Conservation (phyloP, 2,113 vertebrate species). For the Phainopepla nitens region DNA sequence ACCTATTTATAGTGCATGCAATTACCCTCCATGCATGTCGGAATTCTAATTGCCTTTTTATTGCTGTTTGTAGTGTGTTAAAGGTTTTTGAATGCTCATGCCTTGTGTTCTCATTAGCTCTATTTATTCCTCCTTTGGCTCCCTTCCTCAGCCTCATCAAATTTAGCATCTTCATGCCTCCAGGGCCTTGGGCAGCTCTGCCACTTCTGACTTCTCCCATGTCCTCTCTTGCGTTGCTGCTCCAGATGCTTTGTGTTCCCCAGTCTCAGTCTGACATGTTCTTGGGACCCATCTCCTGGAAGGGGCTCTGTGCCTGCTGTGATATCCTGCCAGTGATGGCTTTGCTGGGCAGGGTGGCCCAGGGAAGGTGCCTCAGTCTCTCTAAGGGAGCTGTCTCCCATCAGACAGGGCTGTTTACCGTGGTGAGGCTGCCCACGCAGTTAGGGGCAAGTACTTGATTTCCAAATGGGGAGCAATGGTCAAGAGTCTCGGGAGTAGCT, state of each 20-base stretch:
- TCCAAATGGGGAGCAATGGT: neutral
- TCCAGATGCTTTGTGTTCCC: neutral
- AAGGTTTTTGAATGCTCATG: conserved; percentile 50
- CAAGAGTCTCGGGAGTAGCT: neutral
- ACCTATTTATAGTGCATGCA: conserved; percentile 52
- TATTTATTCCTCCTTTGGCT: conserved; percentile 58
- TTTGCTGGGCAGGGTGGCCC: neutral
- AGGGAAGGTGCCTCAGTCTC: neutral
- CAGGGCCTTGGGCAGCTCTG: neutral
- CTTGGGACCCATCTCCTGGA: neutral
- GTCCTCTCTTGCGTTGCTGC: neutral
- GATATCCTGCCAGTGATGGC: neutral
- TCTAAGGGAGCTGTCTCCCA: neutral
- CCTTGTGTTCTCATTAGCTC: conserved; percentile 59
- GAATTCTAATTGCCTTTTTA: conserved; percentile 67
- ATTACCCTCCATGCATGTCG: conserved; percentile 14
- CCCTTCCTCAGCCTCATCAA: conserved; percentile 27
- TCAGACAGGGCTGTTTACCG: neutral
- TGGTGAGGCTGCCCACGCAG: neutral
- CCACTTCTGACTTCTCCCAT: neutral
- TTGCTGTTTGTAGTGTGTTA: conserved; percentile 61
- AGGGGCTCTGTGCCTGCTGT: neutral
- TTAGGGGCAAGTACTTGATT: neutral
- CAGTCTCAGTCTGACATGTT: rapidly evolving
- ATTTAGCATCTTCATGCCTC: conserved; percentile 18